Percentiles rank a stretch among this genome's conserved stretches.
phyloP scores from a whole-genome alignment of 2,113 vertebrate genomes.

The Gymnogyps californianus region DNA sequence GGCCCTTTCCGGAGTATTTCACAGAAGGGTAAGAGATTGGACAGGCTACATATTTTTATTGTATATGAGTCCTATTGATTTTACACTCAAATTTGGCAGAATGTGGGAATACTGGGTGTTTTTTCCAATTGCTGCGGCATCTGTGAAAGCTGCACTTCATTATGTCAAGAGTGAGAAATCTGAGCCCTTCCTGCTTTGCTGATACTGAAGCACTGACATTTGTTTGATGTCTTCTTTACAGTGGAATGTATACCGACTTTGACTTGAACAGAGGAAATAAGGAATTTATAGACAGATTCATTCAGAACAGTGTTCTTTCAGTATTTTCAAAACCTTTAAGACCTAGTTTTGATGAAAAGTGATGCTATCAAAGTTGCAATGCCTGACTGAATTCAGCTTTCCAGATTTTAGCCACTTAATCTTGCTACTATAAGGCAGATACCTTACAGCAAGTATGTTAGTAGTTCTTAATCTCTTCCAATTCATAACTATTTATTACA shows the following conservation, averaged over 20 bases:
- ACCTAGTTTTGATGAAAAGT: not conserved
- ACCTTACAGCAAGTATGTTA: not conserved
- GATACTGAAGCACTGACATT: not conserved
- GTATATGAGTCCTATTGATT: rapidly evolving
- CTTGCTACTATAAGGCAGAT: not conserved
- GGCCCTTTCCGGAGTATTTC: constrained; percentile 94
- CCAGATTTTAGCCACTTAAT: not conserved
- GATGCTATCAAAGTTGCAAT: not conserved
- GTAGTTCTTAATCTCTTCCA: not conserved
- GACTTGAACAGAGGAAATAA: not conserved
- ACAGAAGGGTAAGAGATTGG: constrained; percentile 85
- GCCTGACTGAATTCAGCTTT: not conserved
- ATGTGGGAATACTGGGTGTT: not conserved
- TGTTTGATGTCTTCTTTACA: not conserved
- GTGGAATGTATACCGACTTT: not conserved
- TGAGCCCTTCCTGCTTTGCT: not conserved
- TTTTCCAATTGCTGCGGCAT: not conserved
- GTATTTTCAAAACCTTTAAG: not conserved
- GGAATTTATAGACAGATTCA: not conserved
- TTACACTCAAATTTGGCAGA: not conserved
- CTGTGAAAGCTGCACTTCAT: not conserved
- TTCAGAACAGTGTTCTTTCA: not conserved
- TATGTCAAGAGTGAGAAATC: not conserved
- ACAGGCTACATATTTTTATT: rapidly evolving
- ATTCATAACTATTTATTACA: not conserved